Evolutionary conservation across 2,797 vertebrate species (phyloP).

Genomic region (Tragelaphus oryx): DNA sequence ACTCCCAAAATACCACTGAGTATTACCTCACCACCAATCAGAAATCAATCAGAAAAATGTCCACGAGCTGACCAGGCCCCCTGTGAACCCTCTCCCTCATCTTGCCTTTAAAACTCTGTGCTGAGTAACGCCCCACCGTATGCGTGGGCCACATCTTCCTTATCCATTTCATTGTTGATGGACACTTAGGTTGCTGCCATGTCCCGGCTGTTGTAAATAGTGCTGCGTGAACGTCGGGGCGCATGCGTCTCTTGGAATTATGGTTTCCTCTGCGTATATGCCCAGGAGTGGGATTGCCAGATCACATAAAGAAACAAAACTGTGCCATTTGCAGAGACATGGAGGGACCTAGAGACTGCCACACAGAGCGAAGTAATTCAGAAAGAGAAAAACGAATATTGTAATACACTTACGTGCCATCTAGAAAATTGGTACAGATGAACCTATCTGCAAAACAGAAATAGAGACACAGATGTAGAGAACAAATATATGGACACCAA

Average conservation of each 20-base stretch:
- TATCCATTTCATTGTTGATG: background rate
- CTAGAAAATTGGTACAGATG: rapidly evolving
- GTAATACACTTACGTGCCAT: background rate
- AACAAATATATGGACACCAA: background rate
- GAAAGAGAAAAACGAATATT: background rate
- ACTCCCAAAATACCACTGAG: background rate
- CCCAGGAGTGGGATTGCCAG: background rate
- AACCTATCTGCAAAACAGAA: background rate
- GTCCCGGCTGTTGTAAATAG: background rate
- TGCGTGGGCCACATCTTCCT: rapidly evolving
- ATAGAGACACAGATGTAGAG: background rate
- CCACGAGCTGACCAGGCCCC: background rate
- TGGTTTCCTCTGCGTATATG: background rate
- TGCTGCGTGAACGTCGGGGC: background rate
- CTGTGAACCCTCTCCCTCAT: too few species aligned
- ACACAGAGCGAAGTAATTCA: background rate
- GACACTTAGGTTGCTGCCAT: background rate
- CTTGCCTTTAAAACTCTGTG: background rate
- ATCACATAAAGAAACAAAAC: background rate
- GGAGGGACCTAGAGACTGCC: background rate
- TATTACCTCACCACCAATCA: background rate
- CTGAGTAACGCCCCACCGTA: background rate
- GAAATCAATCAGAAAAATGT: background rate
- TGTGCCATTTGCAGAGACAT: background rate
- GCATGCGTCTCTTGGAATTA: background rate